Percentiles rank a stretch among this genome's conserved stretches.
Evolutionary conservation across 1,140 invertebrate genomes (phyloP).

Genomic region (Palaemon carinicauda): DNA sequence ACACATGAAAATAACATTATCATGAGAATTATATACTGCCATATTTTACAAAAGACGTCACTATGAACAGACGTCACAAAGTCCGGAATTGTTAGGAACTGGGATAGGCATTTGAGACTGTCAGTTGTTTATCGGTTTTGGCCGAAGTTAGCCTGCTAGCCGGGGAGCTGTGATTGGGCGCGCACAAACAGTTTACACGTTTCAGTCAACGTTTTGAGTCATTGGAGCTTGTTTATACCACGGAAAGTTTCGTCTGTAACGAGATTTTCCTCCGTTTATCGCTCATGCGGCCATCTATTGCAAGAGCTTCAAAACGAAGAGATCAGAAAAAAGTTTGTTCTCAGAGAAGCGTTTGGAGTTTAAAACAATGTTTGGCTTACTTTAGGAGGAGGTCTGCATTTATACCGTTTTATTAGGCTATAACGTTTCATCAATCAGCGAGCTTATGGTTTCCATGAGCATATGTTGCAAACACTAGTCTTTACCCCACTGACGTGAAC

Average conservation of each 20-base stretch:
- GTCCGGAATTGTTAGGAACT: neutral
- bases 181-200: conserved; percentile 51
- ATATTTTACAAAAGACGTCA: too few species aligned
- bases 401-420: conserved; percentile 54
- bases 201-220: conserved; percentile 51
- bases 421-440: conserved; percentile 52
- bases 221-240: conserved; percentile 46
- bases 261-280: neutral
- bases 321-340: neutral
- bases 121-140: conserved; percentile 11
- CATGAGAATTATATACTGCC: too few species aligned
- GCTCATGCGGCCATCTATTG: neutral
- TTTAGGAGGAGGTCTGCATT: conserved; percentile 39
- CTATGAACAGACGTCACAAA: neutral
- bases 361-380: conserved; percentile 36
- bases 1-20: too few species aligned
- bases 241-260: conserved; percentile 15
- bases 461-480: conserved; percentile 25
- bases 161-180: conserved; percentile 42
- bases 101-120: conserved; percentile 7
- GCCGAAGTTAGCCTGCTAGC: conserved; percentile 25
- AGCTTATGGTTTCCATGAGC: conserved; percentile 39
- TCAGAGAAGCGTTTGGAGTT: neutral
- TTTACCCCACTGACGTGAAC: neutral
- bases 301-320: neutral